Evolutionary conservation across 2,888 invertebrate genomes (phyloP), one percentile per base, ranked within the genome.

Genomic region (Plagodis dolabraria): DNA sequence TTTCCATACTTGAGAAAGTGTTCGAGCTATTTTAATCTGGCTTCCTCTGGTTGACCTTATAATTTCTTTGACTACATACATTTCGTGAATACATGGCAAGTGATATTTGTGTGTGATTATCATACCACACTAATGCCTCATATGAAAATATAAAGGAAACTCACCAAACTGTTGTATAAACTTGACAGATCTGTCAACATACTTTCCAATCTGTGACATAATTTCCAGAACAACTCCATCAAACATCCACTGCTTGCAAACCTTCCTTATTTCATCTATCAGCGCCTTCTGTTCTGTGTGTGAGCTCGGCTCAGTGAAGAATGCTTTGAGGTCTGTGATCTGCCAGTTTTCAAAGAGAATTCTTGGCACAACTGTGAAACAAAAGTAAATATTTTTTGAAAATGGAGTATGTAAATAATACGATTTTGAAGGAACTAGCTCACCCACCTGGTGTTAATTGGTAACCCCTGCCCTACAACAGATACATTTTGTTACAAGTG

Each of bases 191-290:
- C 75, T 95, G 90, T 70, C 96, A 94, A 72, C 96, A 94, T 78
- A 98, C 92, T 86, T 98, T 49, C 92, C 92, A 52, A 91, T 86
- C 70, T 91, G 97, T 12, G 97, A 96, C 95, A 98, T 97, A 52
- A 98, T 94, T 88, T 99, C 99, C 5, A 99, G 80, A 0, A 98
- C 98, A 42, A 97, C 94, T 0, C 99, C 99, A 86, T 97, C 96
- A 86, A 99, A 98, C 67, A 95, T 94, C 87, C 97, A 95, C 60
- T 95, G 94, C 92, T 96, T 93, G 64, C 96, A 95, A 10, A 94
- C 93, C 63, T 96, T 94, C 42, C 95, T 93, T 0, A 99, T 93
- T 49, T 95, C 92, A 42, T 95, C 93, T 22, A 95, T 94, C 10
- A 98, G 93, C 52, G 95, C 94, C 53, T 93, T 93, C 66, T 95